Percentiles rank a stretch among this genome's conserved stretches.
Conservation (phyloP, 2,888 invertebrate genomes). For the Amiota communis region DNA sequence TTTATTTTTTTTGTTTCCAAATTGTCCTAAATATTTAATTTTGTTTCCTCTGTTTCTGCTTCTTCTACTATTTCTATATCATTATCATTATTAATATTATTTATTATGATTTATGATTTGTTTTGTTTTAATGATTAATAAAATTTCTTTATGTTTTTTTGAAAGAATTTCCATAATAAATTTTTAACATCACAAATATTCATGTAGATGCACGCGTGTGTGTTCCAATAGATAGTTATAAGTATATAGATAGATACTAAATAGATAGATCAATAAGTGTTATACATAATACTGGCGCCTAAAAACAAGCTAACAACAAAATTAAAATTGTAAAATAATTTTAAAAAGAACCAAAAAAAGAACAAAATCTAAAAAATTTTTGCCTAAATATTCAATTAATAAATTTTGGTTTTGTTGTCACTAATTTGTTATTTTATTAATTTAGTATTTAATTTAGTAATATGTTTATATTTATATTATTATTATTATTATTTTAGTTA, state of each 20-base stretch:
- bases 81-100: slow-evolving; percentile 35
- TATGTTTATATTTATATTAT: background rate
- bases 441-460: background rate
- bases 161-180: slow-evolving; percentile 42
- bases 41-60: slow-evolving; percentile 50
- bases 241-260: background rate
- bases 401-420: slow-evolving; percentile 10
- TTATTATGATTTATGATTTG: too few species aligned
- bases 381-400: slow-evolving; percentile 21
- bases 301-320: slow-evolving; percentile 60
- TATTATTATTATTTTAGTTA: slow-evolving; percentile 7
- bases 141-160: slow-evolving; percentile 32
- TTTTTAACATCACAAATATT: slow-evolving; percentile 67
- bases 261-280: background rate
- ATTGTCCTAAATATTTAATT: slow-evolving; percentile 65
- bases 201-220: slow-evolving; percentile 34
- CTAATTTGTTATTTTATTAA: background rate
- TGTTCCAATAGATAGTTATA: slow-evolving; percentile 19
- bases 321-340: slow-evolving; percentile 34
- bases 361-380: slow-evolving; percentile 27
- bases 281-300: slow-evolving; percentile 54
- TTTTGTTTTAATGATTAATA: too few species aligned
- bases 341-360: too few species aligned
- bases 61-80: slow-evolving; percentile 36
- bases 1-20: slow-evolving; percentile 51